Base-by-base conservation (phyloP, 2,888 invertebrate species). In the Melieria omissa region DNA sequence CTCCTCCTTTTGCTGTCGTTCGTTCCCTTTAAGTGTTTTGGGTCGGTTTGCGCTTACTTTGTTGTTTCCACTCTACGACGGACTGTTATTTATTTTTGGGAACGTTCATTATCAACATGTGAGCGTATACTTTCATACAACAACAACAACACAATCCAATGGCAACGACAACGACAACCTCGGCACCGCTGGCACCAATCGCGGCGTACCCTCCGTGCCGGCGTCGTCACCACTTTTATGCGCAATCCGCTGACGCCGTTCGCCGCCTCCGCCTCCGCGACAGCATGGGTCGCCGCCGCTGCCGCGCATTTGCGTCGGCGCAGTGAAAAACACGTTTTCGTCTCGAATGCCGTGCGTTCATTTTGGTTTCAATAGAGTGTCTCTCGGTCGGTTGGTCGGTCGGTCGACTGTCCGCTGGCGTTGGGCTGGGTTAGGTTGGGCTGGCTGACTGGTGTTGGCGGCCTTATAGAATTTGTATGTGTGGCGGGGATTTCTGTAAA, bases 401-500 rank as follows among this genome's bases (percentile, higher is more conserved):
- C 29, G 29, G 29, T 29, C 29, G 29, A 29, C 1, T 29, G 29
- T 29, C 29, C 29, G 29, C 52, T 60, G 58, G 60, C 47, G 49
- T 61, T 67, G 60, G 60, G 67, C 60, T 67, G 60, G 47, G 60
- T 67, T 67, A 41, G 57, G 29, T 29, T 57, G 66, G 29, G 58
- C 16, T 66, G 66, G 65, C 57, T 66, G 66, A 55, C 57, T 66
- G 55, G 65, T 55, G 65, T 66, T 29, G 29, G 29, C 29, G 29
- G 29, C 29, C 29, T 29, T 29, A 29, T 29, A 29, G 29, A 10
- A 44, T 29, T 14, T 52, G 29, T 1, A 44, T 10, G 41, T 64
- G 29, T 52, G 10, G 64, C 54, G 62, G 65, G 58, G 42, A 14
- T 67, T 65, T 66, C 41, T 73, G 58, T 73, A 55, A 69, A 58